A percentile compares a stretch with the other conserved stretches of the same genome.
Conservation (phyloP, 2,888 invertebrate genomes). For the Petrophora chlorosata region DNA sequence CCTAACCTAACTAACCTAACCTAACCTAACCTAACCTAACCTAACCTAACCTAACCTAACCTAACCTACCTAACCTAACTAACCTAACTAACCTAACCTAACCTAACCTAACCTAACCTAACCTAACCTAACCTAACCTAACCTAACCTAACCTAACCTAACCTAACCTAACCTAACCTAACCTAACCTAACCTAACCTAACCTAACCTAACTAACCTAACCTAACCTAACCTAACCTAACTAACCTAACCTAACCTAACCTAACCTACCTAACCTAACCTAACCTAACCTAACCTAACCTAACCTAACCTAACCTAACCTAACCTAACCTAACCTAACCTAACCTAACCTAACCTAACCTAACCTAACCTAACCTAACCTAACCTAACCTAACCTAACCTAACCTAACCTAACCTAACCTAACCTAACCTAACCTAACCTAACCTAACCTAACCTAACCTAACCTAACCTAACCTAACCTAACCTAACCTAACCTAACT, state of each 20-base stretch:
- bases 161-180: conserved; percentile 19
- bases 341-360: conserved; percentile 24
- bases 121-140: conserved; percentile 25
- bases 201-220: conserved; percentile 25
- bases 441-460: no score
- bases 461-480: conserved; percentile 13
- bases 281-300: conserved; percentile 36
- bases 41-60: conserved; percentile 32
- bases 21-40: conserved; percentile 20
- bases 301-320: conserved; percentile 30
- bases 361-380: conserved; percentile 22
- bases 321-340: conserved; percentile 25
- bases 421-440: no score
- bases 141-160: conserved; percentile 17
- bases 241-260: conserved; percentile 31
- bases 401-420: no score
- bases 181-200: conserved; percentile 23
- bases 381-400: conserved; percentile 23
- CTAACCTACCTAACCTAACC: conserved; percentile 33
- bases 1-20: conserved; percentile 29
- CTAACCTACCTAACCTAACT: conserved; percentile 29
- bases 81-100: conserved; percentile 25
- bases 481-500: conserved; percentile 1
- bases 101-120: conserved; percentile 26
- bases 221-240: conserved; percentile 23